Percentiles rank a stretch among this genome's conserved stretches.
phyloP scores from a whole-genome alignment of 2,797 vertebrate species.

The Dallia pectoralis region DNA sequence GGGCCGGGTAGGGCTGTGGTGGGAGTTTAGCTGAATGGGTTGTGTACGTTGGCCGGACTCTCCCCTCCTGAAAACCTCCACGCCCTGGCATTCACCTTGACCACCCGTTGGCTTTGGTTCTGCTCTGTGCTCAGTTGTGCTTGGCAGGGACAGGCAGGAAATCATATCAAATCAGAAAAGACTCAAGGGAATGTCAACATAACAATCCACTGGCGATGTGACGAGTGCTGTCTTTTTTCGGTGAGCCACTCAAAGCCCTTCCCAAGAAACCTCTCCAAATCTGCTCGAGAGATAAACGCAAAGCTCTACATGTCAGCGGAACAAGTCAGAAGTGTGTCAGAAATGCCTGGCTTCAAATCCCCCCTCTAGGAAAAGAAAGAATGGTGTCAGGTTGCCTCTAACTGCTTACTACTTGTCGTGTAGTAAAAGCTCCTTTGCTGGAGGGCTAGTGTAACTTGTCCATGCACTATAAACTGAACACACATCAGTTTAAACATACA shows the following conservation, averaged over 20 bases:
- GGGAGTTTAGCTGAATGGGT: constrained; percentile 57
- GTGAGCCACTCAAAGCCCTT: background rate
- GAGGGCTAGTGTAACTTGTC: constrained; percentile 20
- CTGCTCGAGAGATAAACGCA: constrained; percentile 29
- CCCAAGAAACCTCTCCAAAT: constrained; percentile 18
- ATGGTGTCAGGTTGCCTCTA: constrained; percentile 51
- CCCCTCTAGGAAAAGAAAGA: constrained; percentile 35
- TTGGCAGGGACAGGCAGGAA: constrained; percentile 58
- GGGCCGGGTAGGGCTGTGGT: constrained; percentile 54
- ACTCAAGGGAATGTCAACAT: constrained; percentile 57
- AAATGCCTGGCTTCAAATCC: constrained; percentile 44
- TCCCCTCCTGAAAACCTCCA: constrained; percentile 55
- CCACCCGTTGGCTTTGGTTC: constrained; percentile 57
- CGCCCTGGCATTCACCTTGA: constrained; percentile 24
- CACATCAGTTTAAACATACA: background rate
- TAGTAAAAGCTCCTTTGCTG: constrained; percentile 33
- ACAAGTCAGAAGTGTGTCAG: constrained; percentile 38
- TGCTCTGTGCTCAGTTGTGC: constrained; percentile 57
- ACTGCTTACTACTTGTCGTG: constrained; percentile 37
- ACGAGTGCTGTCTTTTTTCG: constrained; percentile 20
- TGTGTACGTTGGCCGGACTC: constrained; percentile 63
- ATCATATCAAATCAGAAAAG: constrained; percentile 52
- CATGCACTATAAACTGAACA: constrained; percentile 23
- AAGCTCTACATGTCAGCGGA: constrained; percentile 39
- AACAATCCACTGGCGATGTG: constrained; percentile 12